phyloP scores from a whole-genome alignment of 2,888 invertebrate species.

The Aromia moschata region DNA sequence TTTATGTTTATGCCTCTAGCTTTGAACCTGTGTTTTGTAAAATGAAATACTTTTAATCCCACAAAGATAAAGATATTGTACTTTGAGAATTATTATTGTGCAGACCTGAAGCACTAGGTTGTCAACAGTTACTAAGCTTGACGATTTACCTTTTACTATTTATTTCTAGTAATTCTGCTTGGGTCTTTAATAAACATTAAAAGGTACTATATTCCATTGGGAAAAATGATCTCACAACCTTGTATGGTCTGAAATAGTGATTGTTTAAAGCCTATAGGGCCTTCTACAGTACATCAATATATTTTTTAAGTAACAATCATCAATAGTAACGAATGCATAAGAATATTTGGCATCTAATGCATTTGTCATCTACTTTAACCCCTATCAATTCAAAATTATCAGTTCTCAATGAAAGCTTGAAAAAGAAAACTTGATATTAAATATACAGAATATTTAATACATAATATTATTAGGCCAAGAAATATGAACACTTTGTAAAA shows the following conservation, averaged over 20 bases:
- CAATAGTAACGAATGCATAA: slow-evolving; percentile 30
- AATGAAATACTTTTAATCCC: slow-evolving; percentile 13
- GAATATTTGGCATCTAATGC: slow-evolving; percentile 25
- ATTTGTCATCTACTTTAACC: slow-evolving; percentile 23
- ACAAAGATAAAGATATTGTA: slow-evolving; percentile 29
- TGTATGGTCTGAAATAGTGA: slow-evolving; percentile 57
- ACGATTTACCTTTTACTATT: slow-evolving; percentile 12
- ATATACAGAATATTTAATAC: not conserved
- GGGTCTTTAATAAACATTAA: slow-evolving; percentile 18
- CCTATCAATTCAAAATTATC: slow-evolving; percentile 29
- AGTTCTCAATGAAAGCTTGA: not conserved
- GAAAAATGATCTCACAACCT: slow-evolving; percentile 60
- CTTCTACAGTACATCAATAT: slow-evolving; percentile 48
- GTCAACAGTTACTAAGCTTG: slow-evolving; percentile 17
- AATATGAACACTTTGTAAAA: not conserved
- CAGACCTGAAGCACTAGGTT: slow-evolving; percentile 33
- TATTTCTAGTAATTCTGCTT: slow-evolving; percentile 13
- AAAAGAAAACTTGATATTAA: not conserved
- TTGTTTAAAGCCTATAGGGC: slow-evolving; percentile 54
- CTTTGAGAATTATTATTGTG: slow-evolving; percentile 37
- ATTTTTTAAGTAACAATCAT: slow-evolving; percentile 46
- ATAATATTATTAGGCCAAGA: not conserved
- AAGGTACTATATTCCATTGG: slow-evolving; percentile 19
- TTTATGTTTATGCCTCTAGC: slow-evolving; percentile 2
- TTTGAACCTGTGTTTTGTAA: slow-evolving; percentile 3